Conservation (phyloP, 2,113 vertebrate species). For the Oceanites oceanicus region DNA sequence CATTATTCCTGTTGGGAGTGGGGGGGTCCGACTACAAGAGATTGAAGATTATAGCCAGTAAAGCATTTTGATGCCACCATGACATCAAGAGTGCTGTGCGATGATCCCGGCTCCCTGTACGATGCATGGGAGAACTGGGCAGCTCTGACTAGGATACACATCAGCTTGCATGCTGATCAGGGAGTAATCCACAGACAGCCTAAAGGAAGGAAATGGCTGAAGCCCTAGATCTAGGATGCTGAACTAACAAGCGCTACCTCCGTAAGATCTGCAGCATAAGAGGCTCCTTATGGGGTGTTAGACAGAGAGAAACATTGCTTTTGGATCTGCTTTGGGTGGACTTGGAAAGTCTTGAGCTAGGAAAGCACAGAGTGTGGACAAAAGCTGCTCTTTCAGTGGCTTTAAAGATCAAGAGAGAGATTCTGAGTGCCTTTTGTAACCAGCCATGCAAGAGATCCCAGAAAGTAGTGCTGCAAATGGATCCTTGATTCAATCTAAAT, state of each 20-base stretch:
- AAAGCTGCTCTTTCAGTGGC: neutral
- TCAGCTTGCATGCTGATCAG: neutral
- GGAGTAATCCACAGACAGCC: neutral
- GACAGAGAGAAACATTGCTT: neutral
- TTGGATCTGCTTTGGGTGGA: neutral
- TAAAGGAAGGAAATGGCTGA: neutral
- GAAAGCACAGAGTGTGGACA: neutral
- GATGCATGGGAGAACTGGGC: fast-evolving
- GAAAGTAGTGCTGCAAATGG: neutral
- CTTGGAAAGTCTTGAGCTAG: neutral
- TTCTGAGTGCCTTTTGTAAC: neutral
- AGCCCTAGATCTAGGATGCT: neutral
- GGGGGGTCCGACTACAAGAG: neutral
- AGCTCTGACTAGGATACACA: neutral
- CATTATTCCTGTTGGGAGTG: neutral
- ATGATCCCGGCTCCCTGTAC: neutral
- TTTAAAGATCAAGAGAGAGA: neutral
- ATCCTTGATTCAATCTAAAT: neutral
- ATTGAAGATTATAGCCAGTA: neutral
- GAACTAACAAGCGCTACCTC: neutral
- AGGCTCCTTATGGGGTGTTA: neutral
- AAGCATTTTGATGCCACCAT: neutral
- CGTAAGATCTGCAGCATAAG: fast-evolving
- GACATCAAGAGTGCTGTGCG: neutral
- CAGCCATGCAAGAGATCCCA: neutral